Conservation (phyloP, 2,888 invertebrate genomes). For the Cyclophora albipunctata region DNA sequence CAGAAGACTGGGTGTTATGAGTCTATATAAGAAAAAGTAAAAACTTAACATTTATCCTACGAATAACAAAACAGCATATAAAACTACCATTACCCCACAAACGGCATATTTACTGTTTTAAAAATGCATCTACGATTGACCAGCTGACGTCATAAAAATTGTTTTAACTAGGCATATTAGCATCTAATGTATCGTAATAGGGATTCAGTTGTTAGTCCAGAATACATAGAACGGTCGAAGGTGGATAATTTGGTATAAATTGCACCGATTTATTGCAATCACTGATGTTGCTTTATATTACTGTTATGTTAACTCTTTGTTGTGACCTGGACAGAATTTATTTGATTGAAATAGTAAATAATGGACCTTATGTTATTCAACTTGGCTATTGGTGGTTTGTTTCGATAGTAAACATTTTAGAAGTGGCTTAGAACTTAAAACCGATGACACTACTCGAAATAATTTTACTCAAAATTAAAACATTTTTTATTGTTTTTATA, state of each 20-base stretch:
- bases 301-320: slow-evolving; percentile 16
- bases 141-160: neutral
- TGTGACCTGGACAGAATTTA: slow-evolving; percentile 1
- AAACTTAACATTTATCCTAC: too few species aligned
- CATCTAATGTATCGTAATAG: slow-evolving; percentile 5
- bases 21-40: too few species aligned
- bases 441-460: too few species aligned
- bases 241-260: slow-evolving; percentile 15
- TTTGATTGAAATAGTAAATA: neutral
- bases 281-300: slow-evolving; percentile 1
- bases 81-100: too few species aligned
- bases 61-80: too few species aligned
- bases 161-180: neutral
- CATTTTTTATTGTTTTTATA: too few species aligned
- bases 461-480: too few species aligned
- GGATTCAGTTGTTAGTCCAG: slow-evolving; percentile 6
- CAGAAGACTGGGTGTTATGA: too few species aligned
- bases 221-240: slow-evolving; percentile 7
- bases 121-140: neutral
- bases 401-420: neutral
- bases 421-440: neutral
- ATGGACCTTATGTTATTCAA: neutral
- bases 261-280: slow-evolving; percentile 16
- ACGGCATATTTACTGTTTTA: neutral
- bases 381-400: neutral